Base-by-base conservation (phyloP, 2,113 vertebrate species). In the Corythornis vintsioides region DNA sequence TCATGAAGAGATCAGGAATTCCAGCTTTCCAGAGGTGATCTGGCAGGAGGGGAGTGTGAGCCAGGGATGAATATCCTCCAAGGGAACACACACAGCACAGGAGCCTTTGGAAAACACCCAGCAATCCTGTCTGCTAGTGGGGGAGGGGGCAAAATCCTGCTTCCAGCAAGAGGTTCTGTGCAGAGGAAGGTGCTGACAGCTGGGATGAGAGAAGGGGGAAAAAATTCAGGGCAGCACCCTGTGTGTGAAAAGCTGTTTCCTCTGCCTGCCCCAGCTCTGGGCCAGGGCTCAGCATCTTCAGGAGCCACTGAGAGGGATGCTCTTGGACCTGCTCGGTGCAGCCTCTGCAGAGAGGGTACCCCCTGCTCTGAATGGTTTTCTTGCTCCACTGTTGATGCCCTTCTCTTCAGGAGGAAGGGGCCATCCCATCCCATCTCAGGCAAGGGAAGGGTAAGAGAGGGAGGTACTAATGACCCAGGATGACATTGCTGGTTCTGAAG, bases 111-210 rank as follows among this genome's bases (percentile, higher is more conserved):
- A 95, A 88, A 71, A 82, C 48, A 84, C 35, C 26, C 61, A 86
- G 73, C 3, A 89, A 73, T 50, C 56, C 72, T 33, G 26, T 33
- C 50, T 70, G 42, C 16, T 82, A 2, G 7, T 22, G 25, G 31
- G 13, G 52, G 29, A 66, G 9, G 15, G 56, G 38, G 12, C 2
- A 43, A 86, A 75, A 43, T 60, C 65, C 73, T 88, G 47, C 57
- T 86, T 81, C 76, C 42, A 75, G 70, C 22, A 47, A 89, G 76
- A 88, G 86, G 69, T 77, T 93, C 69, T 91, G 71, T 91, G 86
- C 79, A 95, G 80, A 83, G 61, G 80, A 92, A 95, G 81, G 65
- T 88, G 90, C 74, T 88, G 92, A 93, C 77, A 90, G 65, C 53
- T 78, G 63, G 21, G 31, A 65, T 88, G 80, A 96, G n/a, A 48